These are phyloP conservation scores for Pocillopora verrucosa DNA, from an alignment of 64 coral and sea anemone genomes.

Conservation along the genomic window DNA sequence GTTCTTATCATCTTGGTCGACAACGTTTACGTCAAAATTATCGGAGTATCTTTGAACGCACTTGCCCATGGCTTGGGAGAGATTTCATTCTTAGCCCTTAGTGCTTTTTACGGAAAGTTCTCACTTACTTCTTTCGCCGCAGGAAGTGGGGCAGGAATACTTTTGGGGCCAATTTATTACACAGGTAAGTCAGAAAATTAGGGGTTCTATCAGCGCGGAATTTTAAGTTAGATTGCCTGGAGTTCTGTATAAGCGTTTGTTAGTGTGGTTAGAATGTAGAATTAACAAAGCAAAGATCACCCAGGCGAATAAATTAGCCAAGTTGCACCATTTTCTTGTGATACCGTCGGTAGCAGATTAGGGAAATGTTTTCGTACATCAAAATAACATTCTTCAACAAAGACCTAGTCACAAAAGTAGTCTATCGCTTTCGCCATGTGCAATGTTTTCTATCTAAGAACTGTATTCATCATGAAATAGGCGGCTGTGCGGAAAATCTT, in stretches of 20 bases:
- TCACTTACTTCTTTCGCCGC: conserved; percentile 74
- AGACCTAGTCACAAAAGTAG: too few species aligned
- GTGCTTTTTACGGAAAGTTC: conserved; percentile 78
- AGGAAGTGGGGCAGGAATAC: conserved; percentile 74
- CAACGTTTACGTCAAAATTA: conserved; percentile 60
- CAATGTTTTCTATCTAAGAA: too few species aligned
- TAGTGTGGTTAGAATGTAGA: neutral
- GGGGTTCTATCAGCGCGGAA: neutral
- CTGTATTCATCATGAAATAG: too few species aligned
- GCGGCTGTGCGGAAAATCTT: too few species aligned
- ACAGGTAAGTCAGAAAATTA: conserved; percentile 47
- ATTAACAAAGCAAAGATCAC: too few species aligned
- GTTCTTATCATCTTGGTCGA: conserved; percentile 59
- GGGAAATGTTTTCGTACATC: too few species aligned
- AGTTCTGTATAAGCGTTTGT: neutral
- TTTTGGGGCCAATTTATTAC: conserved; percentile 74
- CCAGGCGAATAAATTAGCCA: too few species aligned
- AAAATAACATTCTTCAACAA: too few species aligned
- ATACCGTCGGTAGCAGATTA: too few species aligned
- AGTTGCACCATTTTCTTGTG: too few species aligned
- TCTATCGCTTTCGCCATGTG: too few species aligned
- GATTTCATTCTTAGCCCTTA: conserved; percentile 63
- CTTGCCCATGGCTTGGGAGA: conserved; percentile 80
- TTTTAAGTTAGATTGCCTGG: neutral
- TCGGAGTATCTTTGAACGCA: conserved; percentile 65